Percentiles rank a stretch among this genome's conserved stretches.
These are phyloP conservation scores for Eilema sororculum DNA, from an alignment of 2,888 invertebrate genomes.

Conservation along the genomic window DNA sequence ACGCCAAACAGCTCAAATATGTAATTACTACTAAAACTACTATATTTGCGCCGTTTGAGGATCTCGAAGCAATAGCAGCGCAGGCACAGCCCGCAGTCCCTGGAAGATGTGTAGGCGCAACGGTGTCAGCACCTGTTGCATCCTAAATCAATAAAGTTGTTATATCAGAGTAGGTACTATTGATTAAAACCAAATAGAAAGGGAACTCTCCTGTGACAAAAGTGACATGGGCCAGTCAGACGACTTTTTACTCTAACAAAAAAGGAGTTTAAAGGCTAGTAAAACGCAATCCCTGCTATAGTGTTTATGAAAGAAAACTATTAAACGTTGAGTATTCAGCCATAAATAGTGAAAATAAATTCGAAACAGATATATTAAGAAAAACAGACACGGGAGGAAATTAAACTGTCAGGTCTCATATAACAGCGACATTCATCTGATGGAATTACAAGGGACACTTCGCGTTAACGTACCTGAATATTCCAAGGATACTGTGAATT, in stretches of 20 bases:
- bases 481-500: background rate
- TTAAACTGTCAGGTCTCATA: slow-evolving; percentile 50
- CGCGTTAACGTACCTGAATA: slow-evolving; percentile 12
- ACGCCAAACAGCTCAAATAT: no score
- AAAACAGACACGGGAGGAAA: slow-evolving; percentile 53
- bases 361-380: background rate
- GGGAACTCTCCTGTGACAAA: background rate
- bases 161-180: no score
- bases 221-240: background rate
- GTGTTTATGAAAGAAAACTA: background rate
- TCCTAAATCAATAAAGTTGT: no score
- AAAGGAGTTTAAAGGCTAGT: background rate
- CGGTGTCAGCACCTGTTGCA: no score
- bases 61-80: no score
- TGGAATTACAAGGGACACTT: slow-evolving; percentile 37
- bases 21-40: no score
- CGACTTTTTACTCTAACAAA: no score
- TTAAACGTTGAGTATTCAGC: background rate
- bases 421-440: slow-evolving; percentile 35
- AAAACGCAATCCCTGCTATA: background rate
- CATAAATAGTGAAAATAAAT: slow-evolving; percentile 28
- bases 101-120: no score
- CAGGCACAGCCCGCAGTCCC: no score
- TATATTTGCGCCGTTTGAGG: no score
- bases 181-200: no score